phyloP scores from a whole-genome alignment of 2,797 vertebrate genomes.

The Atherinosoma microstoma region DNA sequence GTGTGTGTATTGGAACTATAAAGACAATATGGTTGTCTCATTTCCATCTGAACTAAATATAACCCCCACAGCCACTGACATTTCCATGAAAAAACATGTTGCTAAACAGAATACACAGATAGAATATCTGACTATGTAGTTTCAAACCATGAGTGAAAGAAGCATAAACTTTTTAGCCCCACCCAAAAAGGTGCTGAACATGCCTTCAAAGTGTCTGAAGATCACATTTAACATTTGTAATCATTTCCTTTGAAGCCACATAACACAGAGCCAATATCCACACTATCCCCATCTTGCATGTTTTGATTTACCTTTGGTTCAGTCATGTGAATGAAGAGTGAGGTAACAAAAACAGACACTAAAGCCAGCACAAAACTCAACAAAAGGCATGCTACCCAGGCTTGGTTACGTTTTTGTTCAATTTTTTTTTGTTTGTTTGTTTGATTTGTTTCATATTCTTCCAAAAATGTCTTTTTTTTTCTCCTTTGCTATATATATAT shows the following conservation, averaged over 20 bases:
- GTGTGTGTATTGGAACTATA: slow-evolving; percentile 39
- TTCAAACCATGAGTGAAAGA: slow-evolving; percentile 49
- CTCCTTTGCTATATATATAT: slow-evolving; percentile 51
- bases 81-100: slow-evolving; percentile 52
- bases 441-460: slow-evolving; percentile 62
- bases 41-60: slow-evolving; percentile 54
- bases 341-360: slow-evolving; percentile 80
- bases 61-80: slow-evolving; percentile 51
- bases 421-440: slow-evolving; percentile 57
- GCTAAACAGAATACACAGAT: slow-evolving; percentile 44
- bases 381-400: slow-evolving; percentile 82
- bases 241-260: slow-evolving; percentile 60
- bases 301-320: slow-evolving; percentile 73
- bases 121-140: slow-evolving; percentile 48
- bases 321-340: slow-evolving; percentile 67
- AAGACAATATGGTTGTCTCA: slow-evolving; percentile 61
- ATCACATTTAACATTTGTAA: slow-evolving; percentile 41
- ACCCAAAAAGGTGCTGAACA: slow-evolving; percentile 39
- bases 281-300: slow-evolving; percentile 43
- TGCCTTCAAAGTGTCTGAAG: slow-evolving; percentile 50
- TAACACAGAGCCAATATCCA: slow-evolving; percentile 51
- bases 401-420: slow-evolving; percentile 72
- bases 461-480: slow-evolving; percentile 47
- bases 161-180: slow-evolving; percentile 37
- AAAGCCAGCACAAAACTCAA: slow-evolving; percentile 85